Conservation (phyloP, 37 sponge, comb jelly and placozoan species). For the Oopsacas minuta region DNA sequence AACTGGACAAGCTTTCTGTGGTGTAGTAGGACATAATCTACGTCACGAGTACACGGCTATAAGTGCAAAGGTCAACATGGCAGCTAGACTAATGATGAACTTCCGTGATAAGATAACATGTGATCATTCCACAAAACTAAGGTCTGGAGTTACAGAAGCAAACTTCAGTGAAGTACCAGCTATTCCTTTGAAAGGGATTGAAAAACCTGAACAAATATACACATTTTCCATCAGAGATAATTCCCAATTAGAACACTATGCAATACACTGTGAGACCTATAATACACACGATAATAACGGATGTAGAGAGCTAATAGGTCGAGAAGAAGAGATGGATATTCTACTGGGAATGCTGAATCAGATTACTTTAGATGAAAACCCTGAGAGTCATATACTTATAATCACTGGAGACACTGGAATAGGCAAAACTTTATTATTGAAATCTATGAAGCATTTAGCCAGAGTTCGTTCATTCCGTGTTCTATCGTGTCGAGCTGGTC, state of each 20-base stretch:
- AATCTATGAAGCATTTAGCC: conserved; percentile 38
- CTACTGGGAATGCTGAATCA: conserved; percentile 35
- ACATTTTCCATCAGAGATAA: conserved; percentile 22
- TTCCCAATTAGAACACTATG: neutral
- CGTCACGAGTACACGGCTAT: conserved; percentile 95
- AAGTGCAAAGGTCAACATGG: conserved; percentile 86
- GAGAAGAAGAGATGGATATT: conserved; percentile 43
- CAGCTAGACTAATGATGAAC: conserved; percentile 82
- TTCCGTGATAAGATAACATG: conserved; percentile 61
- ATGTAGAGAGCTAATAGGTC: conserved; percentile 18
- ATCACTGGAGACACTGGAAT: conserved; percentile 52
- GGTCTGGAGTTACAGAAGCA: conserved; percentile 40
- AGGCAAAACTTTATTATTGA: conserved; percentile 64
- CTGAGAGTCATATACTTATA: conserved; percentile 34
- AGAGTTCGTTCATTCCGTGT: conserved; percentile 29
- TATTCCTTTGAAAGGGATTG: conserved; percentile 59
- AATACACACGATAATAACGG: neutral
- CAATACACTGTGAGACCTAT: neutral
- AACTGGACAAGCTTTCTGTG: conserved; percentile 84
- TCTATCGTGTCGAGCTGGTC: conserved; percentile 55
- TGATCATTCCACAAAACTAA: conserved; percentile 56
- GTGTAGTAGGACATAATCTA: conserved; percentile 82
- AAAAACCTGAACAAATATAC: conserved; percentile 48
- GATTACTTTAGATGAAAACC: conserved; percentile 26
- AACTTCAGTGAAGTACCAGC: conserved; percentile 48